A percentile compares a stretch with the other conserved stretches of the same genome.
These are phyloP conservation scores for Chaenocephalus aceratus DNA, from an alignment of 2,113 vertebrate species.

Conservation along the genomic window DNA sequence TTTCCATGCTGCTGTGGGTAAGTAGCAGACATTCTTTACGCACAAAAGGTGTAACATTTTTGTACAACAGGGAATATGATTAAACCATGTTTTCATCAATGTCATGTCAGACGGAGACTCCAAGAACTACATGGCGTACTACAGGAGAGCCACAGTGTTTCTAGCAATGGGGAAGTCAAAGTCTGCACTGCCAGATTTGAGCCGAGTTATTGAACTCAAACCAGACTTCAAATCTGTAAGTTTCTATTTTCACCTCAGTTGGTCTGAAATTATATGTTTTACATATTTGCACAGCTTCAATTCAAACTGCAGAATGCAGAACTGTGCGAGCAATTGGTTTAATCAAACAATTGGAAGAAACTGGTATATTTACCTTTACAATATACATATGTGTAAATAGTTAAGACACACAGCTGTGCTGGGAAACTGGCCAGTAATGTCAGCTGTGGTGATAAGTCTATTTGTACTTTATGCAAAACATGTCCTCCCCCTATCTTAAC, in stretches of 20 bases:
- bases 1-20: conserved; percentile 96
- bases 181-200: conserved; percentile 95
- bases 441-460: conserved; percentile 34
- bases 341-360: neutral
- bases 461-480: conserved; percentile 8
- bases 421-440: conserved; percentile 24
- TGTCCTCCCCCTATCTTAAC: conserved; percentile 9
- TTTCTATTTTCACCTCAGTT: neutral
- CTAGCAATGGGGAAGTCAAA: conserved; percentile 98
- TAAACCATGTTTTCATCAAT: neutral
- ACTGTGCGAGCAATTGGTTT: neutral
- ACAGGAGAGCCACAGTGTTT: conserved; percentile 97
- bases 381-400: neutral
- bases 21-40: conserved; percentile 58
- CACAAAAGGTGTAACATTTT: neutral
- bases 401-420: neutral
- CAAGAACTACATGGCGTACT: conserved; percentile 97
- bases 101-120: conserved; percentile 90
- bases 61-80: neutral
- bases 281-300: neutral
- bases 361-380: neutral
- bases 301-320: neutral
- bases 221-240: conserved; percentile 97
- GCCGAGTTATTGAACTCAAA: conserved; percentile 96
- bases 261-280: neutral